Conservation (phyloP, 1,140 invertebrate species). For the Procambarus clarkii region DNA sequence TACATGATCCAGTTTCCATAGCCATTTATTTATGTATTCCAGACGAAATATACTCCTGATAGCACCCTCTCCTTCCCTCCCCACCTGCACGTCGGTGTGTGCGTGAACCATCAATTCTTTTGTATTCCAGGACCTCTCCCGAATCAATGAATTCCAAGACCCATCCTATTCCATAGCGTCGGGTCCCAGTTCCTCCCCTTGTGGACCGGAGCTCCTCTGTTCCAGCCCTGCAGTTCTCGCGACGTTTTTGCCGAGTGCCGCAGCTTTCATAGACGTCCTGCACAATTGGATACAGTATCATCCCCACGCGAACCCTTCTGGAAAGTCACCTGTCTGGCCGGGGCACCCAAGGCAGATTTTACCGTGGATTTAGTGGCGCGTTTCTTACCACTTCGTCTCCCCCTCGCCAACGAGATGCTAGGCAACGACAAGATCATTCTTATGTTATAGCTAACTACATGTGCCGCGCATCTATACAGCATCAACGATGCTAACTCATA, state of each 20-base stretch:
- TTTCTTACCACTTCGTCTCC: conserved; percentile 11
- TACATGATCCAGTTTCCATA: too few relatives aligned
- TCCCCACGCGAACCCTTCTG: conserved; percentile 18
- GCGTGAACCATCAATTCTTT: background rate
- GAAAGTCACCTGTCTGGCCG: conserved; percentile 31
- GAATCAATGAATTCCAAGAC: conserved; percentile 5
- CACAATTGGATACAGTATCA: conserved; percentile 54
- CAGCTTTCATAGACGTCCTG: conserved; percentile 50
- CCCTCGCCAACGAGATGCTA: background rate
- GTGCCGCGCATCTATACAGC: background rate
- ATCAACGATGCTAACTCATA: background rate
- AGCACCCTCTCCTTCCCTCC: too few relatives aligned
- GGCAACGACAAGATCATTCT: background rate
- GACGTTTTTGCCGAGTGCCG: conserved; percentile 15
- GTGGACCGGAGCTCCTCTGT: background rate
- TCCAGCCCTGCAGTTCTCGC: conserved; percentile 4
- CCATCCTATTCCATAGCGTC: conserved; percentile 6
- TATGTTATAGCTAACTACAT: background rate
- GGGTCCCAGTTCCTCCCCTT: background rate
- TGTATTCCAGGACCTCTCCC: background rate
- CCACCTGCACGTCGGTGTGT: background rate
- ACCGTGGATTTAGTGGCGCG: background rate
- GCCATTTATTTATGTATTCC: too few relatives aligned
- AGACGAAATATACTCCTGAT: too few relatives aligned
- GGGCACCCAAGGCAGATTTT: conserved; percentile 21